Percentiles rank a stretch among this genome's conserved stretches.
Evolutionary conservation across 2,888 invertebrate genomes (phyloP).

Genomic region (Sussaba pulchella): DNA sequence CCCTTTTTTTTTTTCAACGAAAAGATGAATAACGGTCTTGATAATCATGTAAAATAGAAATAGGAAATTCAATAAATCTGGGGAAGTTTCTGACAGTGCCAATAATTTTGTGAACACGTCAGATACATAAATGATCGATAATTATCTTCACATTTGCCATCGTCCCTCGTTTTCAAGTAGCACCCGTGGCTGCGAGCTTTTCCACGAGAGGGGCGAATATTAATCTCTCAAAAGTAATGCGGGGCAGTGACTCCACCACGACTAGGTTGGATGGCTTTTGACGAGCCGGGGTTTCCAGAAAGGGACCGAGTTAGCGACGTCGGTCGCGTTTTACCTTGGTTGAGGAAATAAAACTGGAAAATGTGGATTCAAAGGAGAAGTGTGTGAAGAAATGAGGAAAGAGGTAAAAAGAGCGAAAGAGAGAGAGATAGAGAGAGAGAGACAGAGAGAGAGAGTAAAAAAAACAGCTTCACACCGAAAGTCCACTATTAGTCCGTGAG

Average conservation of each 20-base stretch:
- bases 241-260: slow-evolving; percentile 43
- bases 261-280: neutral
- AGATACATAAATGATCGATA: neutral
- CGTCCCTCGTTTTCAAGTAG: neutral
- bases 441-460: slow-evolving; percentile 31
- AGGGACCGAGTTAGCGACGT: slow-evolving; percentile 1
- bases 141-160: neutral
- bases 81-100: neutral
- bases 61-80: neutral
- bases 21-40: too few relatives aligned
- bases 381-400: slow-evolving; percentile 9
- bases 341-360: slow-evolving; percentile 19
- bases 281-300: neutral
- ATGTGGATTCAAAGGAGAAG: slow-evolving; percentile 15
- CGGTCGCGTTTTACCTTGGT: slow-evolving; percentile 21
- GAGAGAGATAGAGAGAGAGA: slow-evolving; percentile 5
- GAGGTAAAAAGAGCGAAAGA: slow-evolving; percentile 16
- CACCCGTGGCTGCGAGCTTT: neutral
- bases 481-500: slow-evolving; percentile 47
- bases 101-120: neutral
- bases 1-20: too few relatives aligned
- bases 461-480: slow-evolving; percentile 40
- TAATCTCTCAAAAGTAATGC: slow-evolving; percentile 50
- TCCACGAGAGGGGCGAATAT: slow-evolving; percentile 18
- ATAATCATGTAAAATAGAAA: neutral